Evolutionary conservation across 64 coral and sea anemone genomes (phyloP), one percentile per base, ranked within the genome.

Genomic region (Exaiptasia diaphana): DNA sequence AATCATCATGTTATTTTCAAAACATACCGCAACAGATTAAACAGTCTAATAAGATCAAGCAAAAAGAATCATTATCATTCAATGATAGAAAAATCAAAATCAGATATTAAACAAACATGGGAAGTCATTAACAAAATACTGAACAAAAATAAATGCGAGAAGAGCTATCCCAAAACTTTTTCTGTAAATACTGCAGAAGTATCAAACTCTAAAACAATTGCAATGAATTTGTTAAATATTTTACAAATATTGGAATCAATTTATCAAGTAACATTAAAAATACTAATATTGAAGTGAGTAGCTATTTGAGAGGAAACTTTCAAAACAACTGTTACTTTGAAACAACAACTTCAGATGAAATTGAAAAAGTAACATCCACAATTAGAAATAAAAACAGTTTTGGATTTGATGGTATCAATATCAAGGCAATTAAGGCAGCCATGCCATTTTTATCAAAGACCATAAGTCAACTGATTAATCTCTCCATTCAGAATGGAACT

Each of bases 1-100:
- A 14, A 13, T 20, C 15, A 33, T 50, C 60, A 84, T n/a, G 37
- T 14, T 39, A 23, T 15, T 22, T 84, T 77, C 45, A 91, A 85
- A 50, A 42, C 4, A 30, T 91, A 73, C 64, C 83, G 73, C 53
- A 90, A 90, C 31, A 90, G 82, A 56, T 54, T 89, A 23, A 89
- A 71, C 82, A 32, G 74, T 71, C 45, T 82, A 50, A 36, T 63
- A 46, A 71, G 53, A 71, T 81, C 74, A 37, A 25, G 38, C 14
- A 89, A 89, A 64, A 32, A 40, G 23, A 42, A 41, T 6, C 80
- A 52, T 35, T 88, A 81, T 72, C 25, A 81, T 26, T 38, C 39
- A 9, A 81, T 71, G 57, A 64, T 88, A 73, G 15, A 33, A 26
- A 33, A 61, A 50, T 39, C 35, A 33, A 71, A 78, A 70, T n/a